Conservation (phyloP, 2,888 invertebrate species). For the Calliphora vomitoria region DNA sequence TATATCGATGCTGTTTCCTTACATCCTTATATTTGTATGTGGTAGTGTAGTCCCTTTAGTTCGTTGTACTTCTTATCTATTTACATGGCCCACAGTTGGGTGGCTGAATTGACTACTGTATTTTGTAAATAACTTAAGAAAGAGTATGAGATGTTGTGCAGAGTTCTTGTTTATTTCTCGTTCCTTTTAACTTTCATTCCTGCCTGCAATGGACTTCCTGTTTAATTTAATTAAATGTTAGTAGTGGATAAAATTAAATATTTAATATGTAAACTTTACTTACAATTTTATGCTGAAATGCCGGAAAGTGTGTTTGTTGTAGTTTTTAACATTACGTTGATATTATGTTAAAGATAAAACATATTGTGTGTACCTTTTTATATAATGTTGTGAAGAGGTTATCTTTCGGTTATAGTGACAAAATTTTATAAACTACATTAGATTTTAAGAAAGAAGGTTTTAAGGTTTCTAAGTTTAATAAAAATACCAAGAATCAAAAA, state of each 20-base stretch:
- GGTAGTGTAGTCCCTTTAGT: constrained; percentile 1
- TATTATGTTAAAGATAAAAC: not conserved
- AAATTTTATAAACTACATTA: not conserved
- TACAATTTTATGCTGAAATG: constrained; percentile 48
- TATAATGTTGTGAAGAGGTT: not conserved
- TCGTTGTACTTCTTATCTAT: constrained; percentile 14
- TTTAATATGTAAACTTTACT: constrained; percentile 57
- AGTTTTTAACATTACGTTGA: constrained; percentile 6
- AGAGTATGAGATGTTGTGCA: constrained; percentile 42
- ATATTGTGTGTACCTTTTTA: not conserved
- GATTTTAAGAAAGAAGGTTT: not conserved
- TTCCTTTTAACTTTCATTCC: not conserved
- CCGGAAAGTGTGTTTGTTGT: not conserved
- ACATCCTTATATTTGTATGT: not conserved
- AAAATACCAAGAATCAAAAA: too few species aligned
- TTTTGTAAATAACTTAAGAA: not conserved
- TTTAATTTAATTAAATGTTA: constrained; percentile 71
- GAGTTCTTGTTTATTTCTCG: not conserved
- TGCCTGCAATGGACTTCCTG: constrained; percentile 8
- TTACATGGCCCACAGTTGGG: not conserved
- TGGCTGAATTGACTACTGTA: not conserved
- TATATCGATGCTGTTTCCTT: constrained; percentile 46
- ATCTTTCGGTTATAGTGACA: not conserved
- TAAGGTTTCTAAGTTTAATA: too few species aligned
- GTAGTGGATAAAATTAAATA: constrained; percentile 58